Conservation (phyloP, 2,888 invertebrate species). For the Bursaphelenchus okinawaensis region DNA sequence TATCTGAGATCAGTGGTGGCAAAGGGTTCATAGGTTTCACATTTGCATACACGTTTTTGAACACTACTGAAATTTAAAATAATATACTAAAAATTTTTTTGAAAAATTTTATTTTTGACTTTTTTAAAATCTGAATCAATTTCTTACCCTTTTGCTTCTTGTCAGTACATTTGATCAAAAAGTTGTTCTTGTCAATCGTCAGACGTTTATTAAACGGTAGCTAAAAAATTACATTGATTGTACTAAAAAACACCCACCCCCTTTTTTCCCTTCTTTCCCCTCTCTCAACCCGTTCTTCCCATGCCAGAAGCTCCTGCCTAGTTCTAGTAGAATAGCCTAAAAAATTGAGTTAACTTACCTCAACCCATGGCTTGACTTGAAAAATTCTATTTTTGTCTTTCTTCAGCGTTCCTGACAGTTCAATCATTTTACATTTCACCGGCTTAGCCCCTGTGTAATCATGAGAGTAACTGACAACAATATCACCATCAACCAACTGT, state of each 20-base stretch:
- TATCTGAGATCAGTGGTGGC: neutral
- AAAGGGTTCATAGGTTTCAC: neutral
- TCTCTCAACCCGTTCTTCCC: too few species aligned
- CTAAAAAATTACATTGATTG: constrained; percentile 13
- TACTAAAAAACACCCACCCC: neutral
- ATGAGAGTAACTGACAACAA: constrained; percentile 25
- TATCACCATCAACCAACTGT: constrained; percentile 24
- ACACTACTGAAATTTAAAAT: constrained; percentile 6
- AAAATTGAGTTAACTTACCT: too few species aligned
- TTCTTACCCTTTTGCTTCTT: constrained; percentile 1
- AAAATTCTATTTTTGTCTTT: constrained; percentile 3
- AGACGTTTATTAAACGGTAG: constrained; percentile 19
- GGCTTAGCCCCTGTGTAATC: neutral
- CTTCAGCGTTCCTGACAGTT: constrained; percentile 20
- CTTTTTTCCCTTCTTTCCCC: too few species aligned
- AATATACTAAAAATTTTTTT: neutral
- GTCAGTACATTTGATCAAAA: constrained; percentile 23
- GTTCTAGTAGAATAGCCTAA: too few species aligned
- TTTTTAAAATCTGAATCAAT: neutral
- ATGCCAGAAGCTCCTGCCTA: too few species aligned
- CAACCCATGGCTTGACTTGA: constrained; percentile 23
- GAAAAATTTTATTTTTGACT: too few species aligned
- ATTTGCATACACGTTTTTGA: constrained; percentile 8
- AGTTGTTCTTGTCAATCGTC: constrained; percentile 24
- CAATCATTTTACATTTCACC: constrained; percentile 11